These are phyloP conservation scores for Atherinomorus stipes DNA, from an alignment of 2,113 vertebrate genomes.

Conservation along the genomic window DNA sequence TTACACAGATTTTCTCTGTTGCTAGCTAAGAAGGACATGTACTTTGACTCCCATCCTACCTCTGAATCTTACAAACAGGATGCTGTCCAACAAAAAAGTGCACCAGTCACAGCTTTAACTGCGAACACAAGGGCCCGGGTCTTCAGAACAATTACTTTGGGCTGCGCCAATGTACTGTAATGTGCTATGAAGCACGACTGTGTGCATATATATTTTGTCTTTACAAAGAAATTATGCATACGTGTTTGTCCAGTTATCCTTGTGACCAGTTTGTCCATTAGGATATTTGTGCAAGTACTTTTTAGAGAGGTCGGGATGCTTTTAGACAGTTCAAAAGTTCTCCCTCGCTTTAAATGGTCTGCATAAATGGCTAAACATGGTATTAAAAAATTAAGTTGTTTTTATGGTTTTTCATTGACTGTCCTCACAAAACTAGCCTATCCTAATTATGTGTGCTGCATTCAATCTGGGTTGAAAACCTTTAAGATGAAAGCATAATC, in stretches of 20 bases:
- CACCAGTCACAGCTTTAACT: too few relatives aligned
- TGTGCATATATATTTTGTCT: too few relatives aligned
- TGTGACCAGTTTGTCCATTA: not conserved
- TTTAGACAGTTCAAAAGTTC: not conserved
- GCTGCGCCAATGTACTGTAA: too few relatives aligned
- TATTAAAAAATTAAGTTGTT: too few relatives aligned
- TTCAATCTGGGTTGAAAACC: not conserved
- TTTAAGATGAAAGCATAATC: slow-evolving; percentile 24
- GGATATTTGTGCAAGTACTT: not conserved
- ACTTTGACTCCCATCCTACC: too few relatives aligned
- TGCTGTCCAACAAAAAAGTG: too few relatives aligned
- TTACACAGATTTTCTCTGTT: too few relatives aligned
- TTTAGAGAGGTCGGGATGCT: not conserved
- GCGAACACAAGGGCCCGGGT: too few relatives aligned
- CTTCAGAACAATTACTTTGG: not conserved
- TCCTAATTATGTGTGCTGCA: not conserved
- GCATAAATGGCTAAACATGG: not conserved
- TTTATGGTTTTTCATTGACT: not conserved
- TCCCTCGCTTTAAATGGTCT: not conserved
- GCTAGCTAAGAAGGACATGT: too few relatives aligned
- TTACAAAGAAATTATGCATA: too few relatives aligned
- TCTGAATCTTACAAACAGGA: too few relatives aligned
- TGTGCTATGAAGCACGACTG: too few relatives aligned
- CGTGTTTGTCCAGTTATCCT: not conserved
- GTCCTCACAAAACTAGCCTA: not conserved